Conservation (phyloP, 2,113 vertebrate genomes). For the Nannospalax galili region DNA sequence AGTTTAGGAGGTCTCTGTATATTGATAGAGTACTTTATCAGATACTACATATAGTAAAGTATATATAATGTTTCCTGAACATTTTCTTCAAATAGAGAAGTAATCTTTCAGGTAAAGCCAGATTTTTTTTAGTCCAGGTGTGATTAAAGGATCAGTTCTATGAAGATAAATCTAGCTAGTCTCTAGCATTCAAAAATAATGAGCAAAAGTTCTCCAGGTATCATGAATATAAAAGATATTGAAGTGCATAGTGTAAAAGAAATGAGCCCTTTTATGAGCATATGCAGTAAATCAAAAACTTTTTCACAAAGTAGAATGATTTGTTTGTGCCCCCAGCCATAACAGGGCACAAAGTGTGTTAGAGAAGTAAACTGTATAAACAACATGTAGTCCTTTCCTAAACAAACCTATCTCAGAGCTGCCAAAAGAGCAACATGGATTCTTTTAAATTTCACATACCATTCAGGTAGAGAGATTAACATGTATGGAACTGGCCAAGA, state of each 20-base stretch:
- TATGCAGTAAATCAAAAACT: background rate
- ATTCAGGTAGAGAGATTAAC: background rate
- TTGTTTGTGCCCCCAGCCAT: constrained; percentile 41
- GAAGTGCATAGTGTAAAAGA: background rate
- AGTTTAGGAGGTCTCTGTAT: background rate
- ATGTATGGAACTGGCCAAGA: background rate
- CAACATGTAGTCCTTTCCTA: background rate
- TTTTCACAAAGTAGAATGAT: background rate
- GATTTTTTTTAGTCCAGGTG: background rate
- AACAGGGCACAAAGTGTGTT: background rate
- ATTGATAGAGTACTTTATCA: background rate
- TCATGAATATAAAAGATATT: constrained; percentile 32
- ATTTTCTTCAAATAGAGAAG: constrained; percentile 26
- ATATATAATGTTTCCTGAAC: background rate
- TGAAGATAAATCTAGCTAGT: background rate
- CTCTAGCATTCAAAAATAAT: constrained; percentile 25
- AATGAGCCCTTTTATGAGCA: constrained; percentile 25
- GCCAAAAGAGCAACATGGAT: background rate
- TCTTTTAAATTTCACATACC: background rate
- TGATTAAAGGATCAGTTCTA: background rate
- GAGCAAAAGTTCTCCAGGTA: background rate
- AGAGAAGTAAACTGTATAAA: background rate
- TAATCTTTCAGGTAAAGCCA: background rate
- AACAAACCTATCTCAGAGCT: background rate
- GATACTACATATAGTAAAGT: background rate